These are phyloP conservation scores for Melipona quadrifasciata DNA, from an alignment of 1,140 invertebrate species.

Conservation along the genomic window DNA sequence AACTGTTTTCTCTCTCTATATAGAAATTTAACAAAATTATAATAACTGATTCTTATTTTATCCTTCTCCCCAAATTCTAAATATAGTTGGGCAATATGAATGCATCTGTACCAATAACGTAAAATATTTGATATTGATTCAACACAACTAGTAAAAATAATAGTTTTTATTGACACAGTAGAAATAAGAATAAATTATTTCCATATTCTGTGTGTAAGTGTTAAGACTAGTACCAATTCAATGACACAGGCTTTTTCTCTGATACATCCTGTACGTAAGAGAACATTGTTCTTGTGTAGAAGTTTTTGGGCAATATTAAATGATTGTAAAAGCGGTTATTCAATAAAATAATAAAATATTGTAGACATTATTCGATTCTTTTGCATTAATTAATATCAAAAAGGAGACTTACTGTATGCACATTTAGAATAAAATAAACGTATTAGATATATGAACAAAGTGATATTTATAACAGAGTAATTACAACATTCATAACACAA, in stretches of 20 bases:
- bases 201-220: neutral
- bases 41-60: too few species aligned
- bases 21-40: too few species aligned
- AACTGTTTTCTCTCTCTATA: too few species aligned
- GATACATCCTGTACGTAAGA: neutral
- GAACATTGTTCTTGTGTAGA: neutral
- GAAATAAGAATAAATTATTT: conserved; percentile 18
- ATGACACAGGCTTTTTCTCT: conserved; percentile 1
- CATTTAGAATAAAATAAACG: neutral
- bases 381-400: neutral
- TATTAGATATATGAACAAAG: neutral
- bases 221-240: conserved; percentile 5
- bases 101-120: neutral
- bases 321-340: neutral
- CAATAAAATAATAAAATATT: neutral
- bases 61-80: too few species aligned
- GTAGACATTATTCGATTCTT: neutral
- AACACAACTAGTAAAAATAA: conserved; percentile 16
- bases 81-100: too few species aligned
- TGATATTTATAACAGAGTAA: neutral
- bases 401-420: neutral
- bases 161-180: conserved; percentile 17
- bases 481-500: neutral
- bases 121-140: neutral
- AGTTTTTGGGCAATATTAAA: neutral